Evolutionary conservation across 2,113 vertebrate genomes (phyloP), one percentile per base, ranked within the genome.

Genomic region (Orientallactaga bullata): DNA sequence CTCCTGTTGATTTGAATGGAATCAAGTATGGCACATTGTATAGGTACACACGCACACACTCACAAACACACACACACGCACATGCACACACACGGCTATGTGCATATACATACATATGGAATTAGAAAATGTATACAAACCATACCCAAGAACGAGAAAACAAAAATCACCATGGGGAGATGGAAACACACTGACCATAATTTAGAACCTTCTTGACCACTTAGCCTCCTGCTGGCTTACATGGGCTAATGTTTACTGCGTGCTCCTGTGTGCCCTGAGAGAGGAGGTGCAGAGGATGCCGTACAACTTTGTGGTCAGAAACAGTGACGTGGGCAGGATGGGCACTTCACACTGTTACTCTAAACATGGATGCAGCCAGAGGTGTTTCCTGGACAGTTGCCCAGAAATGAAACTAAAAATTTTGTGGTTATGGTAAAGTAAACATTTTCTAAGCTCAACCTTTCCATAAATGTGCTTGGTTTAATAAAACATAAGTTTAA

Each of bases 341-440:
- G 24, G 79, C 3, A 61, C 28, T 32, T 66, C 42, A 79, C 83
- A 65, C 69, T 85, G 28, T 51, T 17, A 84, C 1, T 7, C 8
- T 28, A 55, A 94, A 80, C 66, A 2, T 35, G 24, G 17, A 55
- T 79, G 72, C 73, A 74, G 91, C 91, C 37, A 90, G 69, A 79
- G 15, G 9, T 84, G 35, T 90, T 83, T 55, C 55, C 30, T 73
- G 47, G 66, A 79, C n/a, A 51, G 35, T 23, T 68, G 55, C 2
- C 47, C 42, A 84, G 65, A 95, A 94, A 83, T 51, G 28, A 92
- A 95, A 77, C 37, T 60, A 51, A 47, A 85, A 76, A 5, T 15
- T 60, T 5, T 55, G 37, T 28, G n/a, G 30, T 84, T 79, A 76
- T 16, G 20, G 89, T n/a, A 24, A 89, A 87, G 8, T 72, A 61